phyloP scores from a whole-genome alignment of 2,888 invertebrate genomes.

The Ophion costatus region DNA sequence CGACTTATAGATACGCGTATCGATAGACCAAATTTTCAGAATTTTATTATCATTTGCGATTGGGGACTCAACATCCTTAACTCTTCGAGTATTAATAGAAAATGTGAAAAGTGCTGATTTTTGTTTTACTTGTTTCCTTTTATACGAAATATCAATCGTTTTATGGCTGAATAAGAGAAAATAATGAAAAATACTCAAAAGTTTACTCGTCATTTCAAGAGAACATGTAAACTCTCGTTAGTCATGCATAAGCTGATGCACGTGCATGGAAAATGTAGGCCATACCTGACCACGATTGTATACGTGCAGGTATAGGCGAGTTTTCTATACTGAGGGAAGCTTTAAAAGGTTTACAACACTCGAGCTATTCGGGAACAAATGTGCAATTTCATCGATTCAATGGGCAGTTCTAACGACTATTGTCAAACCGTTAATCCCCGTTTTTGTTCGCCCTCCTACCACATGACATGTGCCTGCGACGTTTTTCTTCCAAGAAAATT shows the following conservation, averaged over 20 bases:
- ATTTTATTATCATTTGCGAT: too few species aligned
- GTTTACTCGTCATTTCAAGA: not conserved
- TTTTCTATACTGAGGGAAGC: slow-evolving; percentile 10
- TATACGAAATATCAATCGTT: not conserved
- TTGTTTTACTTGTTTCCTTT: too few species aligned
- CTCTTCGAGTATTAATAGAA: too few species aligned
- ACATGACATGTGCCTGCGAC: not conserved
- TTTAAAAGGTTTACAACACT: slow-evolving; percentile 9
- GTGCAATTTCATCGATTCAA: not conserved
- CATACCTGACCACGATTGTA: not conserved
- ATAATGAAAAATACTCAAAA: not conserved
- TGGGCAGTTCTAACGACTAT: slow-evolving; percentile 25
- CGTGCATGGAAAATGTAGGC: not conserved
- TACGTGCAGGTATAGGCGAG: slow-evolving; percentile 16
- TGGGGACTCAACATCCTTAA: too few species aligned
- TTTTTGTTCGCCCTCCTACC: slow-evolving; percentile 1
- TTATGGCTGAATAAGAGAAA: not conserved
- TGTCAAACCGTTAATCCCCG: slow-evolving; percentile 24
- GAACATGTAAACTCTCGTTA: not conserved
- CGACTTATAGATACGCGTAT: too few species aligned
- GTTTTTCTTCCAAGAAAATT: slow-evolving; percentile 9
- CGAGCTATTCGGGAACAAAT: not conserved
- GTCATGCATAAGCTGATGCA: not conserved
- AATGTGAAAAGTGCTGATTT: too few species aligned
- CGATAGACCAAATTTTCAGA: too few species aligned